Evolutionary conservation across 2,113 vertebrate genomes (phyloP).

Genomic region (Ammospiza caudacuta): DNA sequence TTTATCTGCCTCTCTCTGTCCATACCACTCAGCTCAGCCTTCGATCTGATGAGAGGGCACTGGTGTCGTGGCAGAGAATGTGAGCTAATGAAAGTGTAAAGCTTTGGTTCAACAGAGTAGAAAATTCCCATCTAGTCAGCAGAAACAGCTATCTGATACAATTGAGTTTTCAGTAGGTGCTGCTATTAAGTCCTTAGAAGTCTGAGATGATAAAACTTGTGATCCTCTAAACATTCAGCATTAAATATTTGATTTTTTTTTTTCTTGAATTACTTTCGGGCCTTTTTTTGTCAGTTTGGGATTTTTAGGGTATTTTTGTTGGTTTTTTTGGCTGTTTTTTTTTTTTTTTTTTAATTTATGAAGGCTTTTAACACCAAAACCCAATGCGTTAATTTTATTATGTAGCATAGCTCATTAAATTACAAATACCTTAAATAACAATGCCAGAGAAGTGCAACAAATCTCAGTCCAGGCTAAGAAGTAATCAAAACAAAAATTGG

Average conservation of each 20-base stretch:
- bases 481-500: not conserved
- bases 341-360: not conserved
- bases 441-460: not conserved
- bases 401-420: not conserved
- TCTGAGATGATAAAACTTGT: not conserved
- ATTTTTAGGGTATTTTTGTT: not conserved
- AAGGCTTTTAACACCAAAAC: not conserved
- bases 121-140: slow-evolving; percentile 83
- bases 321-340: not conserved
- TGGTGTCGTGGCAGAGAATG: slow-evolving; percentile 81
- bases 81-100: slow-evolving; percentile 87
- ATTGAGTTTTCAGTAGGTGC: slow-evolving; percentile 57
- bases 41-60: slow-evolving; percentile 73
- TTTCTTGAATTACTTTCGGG: not conserved
- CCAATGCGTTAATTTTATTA: not conserved
- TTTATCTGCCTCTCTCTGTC: slow-evolving; percentile 53
- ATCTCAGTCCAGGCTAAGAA: not conserved
- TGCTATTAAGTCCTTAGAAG: not conserved
- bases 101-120: slow-evolving; percentile 82
- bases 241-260: not conserved
- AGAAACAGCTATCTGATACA: slow-evolving; percentile 81
- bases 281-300: not conserved
- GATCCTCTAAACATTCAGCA: not conserved
- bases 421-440: not conserved
- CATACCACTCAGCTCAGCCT: slow-evolving; percentile 58